Evolutionary conservation across 2,888 invertebrate species (phyloP).

Genomic region (Nephrotoma appendiculata): DNA sequence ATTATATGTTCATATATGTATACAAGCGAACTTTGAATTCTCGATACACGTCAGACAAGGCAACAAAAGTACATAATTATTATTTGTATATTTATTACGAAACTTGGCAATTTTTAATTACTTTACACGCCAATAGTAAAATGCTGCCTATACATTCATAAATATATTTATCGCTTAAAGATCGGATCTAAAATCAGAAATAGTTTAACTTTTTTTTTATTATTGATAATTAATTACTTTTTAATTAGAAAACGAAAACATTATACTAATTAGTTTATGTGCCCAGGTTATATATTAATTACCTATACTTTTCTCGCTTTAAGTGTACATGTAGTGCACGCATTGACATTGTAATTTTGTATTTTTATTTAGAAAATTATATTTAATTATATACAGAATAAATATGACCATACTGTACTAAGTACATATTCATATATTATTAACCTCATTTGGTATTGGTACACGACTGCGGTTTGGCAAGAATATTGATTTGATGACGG

Average conservation of each 20-base stretch:
- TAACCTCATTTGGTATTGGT: neutral
- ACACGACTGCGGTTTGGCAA: neutral
- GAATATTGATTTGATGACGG: neutral
- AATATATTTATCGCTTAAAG: neutral
- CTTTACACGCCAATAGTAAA: neutral
- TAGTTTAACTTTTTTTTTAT: neutral
- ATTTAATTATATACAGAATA: neutral
- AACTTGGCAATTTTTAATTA: neutral
- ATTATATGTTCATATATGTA: neutral
- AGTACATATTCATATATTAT: neutral
- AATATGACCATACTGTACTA: too few relatives aligned
- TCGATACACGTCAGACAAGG: neutral
- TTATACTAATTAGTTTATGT: neutral
- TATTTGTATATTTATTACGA: neutral
- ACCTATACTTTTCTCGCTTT: neutral
- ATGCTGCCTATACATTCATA: neutral
- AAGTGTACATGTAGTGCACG: neutral
- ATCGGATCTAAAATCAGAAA: neutral
- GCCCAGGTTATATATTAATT: neutral
- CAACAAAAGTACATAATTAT: neutral
- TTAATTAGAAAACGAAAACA: neutral
- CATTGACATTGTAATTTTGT: neutral
- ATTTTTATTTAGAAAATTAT: neutral
- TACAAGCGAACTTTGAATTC: neutral
- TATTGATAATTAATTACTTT: neutral